A percentile compares a stretch with the other conserved stretches of the same genome.
These are phyloP conservation scores for Brachycybe producta DNA, from an alignment of 2,888 invertebrate species.

Conservation along the genomic window DNA sequence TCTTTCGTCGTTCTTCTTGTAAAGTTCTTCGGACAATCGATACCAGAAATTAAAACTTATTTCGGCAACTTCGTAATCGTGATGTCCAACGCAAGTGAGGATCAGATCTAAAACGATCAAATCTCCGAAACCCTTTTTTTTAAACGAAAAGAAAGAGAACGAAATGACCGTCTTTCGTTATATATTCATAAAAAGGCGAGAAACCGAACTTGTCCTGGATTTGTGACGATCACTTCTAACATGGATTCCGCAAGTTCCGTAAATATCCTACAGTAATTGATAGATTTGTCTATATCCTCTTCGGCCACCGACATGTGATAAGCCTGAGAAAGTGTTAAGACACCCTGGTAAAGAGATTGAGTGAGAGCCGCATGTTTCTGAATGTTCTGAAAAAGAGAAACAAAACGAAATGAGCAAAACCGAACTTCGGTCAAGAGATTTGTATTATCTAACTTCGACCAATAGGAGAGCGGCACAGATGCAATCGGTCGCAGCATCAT, in stretches of 20 bases:
- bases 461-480: slow-evolving; percentile 72
- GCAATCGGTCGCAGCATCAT: slow-evolving; percentile 83
- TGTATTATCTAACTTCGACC: slow-evolving; percentile 48
- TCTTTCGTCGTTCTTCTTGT: slow-evolving; percentile 67
- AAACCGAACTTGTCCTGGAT: slow-evolving; percentile 30
- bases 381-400: slow-evolving; percentile 28
- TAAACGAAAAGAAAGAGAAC: slow-evolving; percentile 7
- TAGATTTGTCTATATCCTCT: slow-evolving; percentile 80
- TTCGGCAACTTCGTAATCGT: slow-evolving; percentile 80
- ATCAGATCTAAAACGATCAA: slow-evolving; percentile 75
- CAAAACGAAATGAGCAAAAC: slow-evolving; percentile 13
- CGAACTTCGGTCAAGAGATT: no score
- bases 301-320: slow-evolving; percentile 84
- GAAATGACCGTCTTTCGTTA: background rate
- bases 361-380: slow-evolving; percentile 56
- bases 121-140: slow-evolving; percentile 36
- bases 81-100: slow-evolving; percentile 84
- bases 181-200: slow-evolving; percentile 3
- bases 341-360: slow-evolving; percentile 63
- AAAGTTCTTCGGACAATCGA: slow-evolving; percentile 82
- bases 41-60: slow-evolving; percentile 98
- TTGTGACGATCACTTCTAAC: slow-evolving; percentile 57
- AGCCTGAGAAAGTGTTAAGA: slow-evolving; percentile 63
- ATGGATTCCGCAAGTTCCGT: slow-evolving; percentile 88
- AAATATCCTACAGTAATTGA: slow-evolving; percentile 87